Evolutionary conservation across 2,797 vertebrate genomes (phyloP).

Genomic region (Lates japonicus): DNA sequence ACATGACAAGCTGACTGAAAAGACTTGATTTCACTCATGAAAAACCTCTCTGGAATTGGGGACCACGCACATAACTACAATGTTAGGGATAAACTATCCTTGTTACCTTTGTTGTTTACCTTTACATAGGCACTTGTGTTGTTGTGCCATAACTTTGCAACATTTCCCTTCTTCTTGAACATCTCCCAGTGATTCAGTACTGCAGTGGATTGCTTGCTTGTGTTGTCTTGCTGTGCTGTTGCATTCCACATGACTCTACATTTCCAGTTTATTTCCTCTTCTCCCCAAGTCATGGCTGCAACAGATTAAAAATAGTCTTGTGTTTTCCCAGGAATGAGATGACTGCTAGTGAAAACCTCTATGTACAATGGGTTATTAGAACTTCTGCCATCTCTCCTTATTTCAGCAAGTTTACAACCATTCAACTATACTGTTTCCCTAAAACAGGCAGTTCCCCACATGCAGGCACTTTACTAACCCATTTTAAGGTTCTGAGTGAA

Average conservation of each 20-base stretch:
- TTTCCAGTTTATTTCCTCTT: neutral
- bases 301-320: neutral
- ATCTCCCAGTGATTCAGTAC: neutral
- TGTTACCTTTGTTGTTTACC: slow-evolving; percentile 28
- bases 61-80: neutral
- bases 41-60: neutral
- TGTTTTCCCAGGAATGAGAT: neutral
- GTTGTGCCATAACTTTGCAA: slow-evolving; percentile 29
- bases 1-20: no score
- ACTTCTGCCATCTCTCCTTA: neutral
- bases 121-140: slow-evolving; percentile 25
- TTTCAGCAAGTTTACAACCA: slow-evolving; percentile 26
- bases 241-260: neutral
- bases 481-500: neutral
- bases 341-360: neutral
- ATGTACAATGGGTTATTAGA: neutral
- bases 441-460: neutral
- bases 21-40: neutral
- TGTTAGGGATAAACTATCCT: neutral
- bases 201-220: slow-evolving; percentile 5
- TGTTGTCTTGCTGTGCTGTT: neutral
- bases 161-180: neutral
- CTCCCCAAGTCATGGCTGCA: neutral
- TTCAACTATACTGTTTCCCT: neutral
- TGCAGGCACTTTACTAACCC: no score